phyloP scores from a whole-genome alignment of 2,113 vertebrate genomes.

The Perca flavescens region DNA sequence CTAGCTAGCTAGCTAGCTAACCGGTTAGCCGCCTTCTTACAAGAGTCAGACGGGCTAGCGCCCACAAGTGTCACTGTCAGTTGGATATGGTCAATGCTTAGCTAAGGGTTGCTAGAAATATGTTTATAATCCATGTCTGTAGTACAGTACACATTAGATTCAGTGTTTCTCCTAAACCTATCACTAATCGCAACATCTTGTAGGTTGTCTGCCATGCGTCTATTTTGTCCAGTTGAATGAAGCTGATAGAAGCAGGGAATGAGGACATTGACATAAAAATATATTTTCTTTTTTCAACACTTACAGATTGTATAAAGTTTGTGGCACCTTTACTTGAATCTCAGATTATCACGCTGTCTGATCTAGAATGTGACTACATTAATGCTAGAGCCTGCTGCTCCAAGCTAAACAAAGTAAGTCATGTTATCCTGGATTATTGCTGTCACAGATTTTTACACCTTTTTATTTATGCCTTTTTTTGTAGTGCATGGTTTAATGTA shows the following conservation, averaged over 20 bases:
- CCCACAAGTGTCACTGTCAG: not conserved
- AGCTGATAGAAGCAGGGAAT: not conserved
- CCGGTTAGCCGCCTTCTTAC: slow-evolving; percentile 1
- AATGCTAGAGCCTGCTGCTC: slow-evolving; percentile 98
- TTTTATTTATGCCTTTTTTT: not conserved
- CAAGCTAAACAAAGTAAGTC: slow-evolving; percentile 96
- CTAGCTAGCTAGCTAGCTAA: not conserved
- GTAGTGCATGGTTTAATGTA: not conserved
- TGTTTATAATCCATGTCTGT: not conserved
- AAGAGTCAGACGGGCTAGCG: not conserved
- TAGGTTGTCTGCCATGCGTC: not conserved
- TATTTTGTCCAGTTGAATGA: not conserved
- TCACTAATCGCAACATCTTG: not conserved
- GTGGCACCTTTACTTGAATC: slow-evolving; percentile 81
- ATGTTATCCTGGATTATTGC: not conserved
- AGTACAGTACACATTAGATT: not conserved
- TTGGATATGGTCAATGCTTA: not conserved
- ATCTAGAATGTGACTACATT: slow-evolving; percentile 99
- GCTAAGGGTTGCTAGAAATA: not conserved
- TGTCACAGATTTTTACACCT: not conserved
- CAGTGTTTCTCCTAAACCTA: not conserved
- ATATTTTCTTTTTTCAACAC: not conserved
- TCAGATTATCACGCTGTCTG: slow-evolving; percentile 97
- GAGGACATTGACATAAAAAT: not conserved
- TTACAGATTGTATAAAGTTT: not conserved